phyloP scores from a whole-genome alignment of 2,797 vertebrate genomes.

The Enteromius anoplus region DNA sequence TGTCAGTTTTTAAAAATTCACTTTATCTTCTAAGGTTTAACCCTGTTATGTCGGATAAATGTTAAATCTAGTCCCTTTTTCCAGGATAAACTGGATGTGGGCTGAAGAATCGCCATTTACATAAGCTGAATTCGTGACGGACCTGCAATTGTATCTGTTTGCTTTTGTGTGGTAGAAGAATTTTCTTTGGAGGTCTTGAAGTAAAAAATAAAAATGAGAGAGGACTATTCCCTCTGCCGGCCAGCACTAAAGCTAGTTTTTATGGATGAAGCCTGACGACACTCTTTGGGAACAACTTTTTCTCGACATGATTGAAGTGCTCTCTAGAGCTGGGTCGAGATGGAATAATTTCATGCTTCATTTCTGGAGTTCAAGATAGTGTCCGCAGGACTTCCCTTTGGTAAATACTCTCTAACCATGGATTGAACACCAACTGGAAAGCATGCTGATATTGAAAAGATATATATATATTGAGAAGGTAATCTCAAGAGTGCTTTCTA shows the following conservation, averaged over 20 bases:
- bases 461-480: slow-evolving; percentile 43
- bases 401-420: slow-evolving; percentile 61
- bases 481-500: slow-evolving; percentile 48
- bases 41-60: slow-evolving; percentile 4
- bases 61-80: background rate
- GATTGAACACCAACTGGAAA: slow-evolving; percentile 52
- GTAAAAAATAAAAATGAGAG: background rate
- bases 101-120: background rate
- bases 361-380: slow-evolving; percentile 67
- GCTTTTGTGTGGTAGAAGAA: background rate
- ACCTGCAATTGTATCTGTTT: background rate
- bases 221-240: slow-evolving; percentile 2
- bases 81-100: background rate
- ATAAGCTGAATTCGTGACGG: background rate
- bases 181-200: slow-evolving; percentile 28
- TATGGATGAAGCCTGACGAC: slow-evolving; percentile 11
- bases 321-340: slow-evolving; percentile 55
- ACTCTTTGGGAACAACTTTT: slow-evolving; percentile 52
- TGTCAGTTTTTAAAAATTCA: background rate
- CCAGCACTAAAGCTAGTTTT: slow-evolving; percentile 31
- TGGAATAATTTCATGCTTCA: slow-evolving; percentile 77
- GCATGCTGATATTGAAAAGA: slow-evolving; percentile 59
- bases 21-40: background rate
- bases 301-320: slow-evolving; percentile 58
- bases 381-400: slow-evolving; percentile 58